Conservation (phyloP, 2,113 vertebrate species). For the Australoheros scitulus region DNA sequence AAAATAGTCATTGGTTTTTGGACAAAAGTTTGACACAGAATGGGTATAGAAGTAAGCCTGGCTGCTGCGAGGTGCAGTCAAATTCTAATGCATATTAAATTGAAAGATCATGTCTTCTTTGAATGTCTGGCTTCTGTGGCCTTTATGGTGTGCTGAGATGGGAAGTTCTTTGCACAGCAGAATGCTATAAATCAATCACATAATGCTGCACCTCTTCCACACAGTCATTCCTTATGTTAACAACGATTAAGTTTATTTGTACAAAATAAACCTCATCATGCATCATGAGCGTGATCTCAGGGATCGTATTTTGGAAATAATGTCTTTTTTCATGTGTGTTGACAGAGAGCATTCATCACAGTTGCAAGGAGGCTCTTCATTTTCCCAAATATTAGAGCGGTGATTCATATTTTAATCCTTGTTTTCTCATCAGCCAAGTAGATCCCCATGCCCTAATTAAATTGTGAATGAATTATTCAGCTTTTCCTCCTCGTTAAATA, state of each 20-base stretch:
- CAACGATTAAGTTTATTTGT: not conserved
- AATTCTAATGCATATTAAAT: slow-evolving; percentile 16
- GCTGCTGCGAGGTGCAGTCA: not conserved
- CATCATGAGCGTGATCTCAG: not conserved
- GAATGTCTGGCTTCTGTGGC: not conserved
- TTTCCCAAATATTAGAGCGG: slow-evolving; percentile 1
- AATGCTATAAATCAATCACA: not conserved
- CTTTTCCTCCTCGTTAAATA: slow-evolving; percentile 1
- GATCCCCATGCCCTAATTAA: slow-evolving; percentile 50
- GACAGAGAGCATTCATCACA: not conserved
- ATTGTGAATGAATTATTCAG: slow-evolving; percentile 62
- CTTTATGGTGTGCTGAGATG: not conserved
- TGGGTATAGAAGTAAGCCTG: not conserved
- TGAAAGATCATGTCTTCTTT: slow-evolving; percentile 1
- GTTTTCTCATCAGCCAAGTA: slow-evolving; percentile 44
- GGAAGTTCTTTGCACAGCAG: not conserved
- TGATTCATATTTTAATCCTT: slow-evolving; percentile 53
- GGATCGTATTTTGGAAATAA: slow-evolving; percentile 22
- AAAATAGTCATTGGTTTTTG: slow-evolving; percentile 1
- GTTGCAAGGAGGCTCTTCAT: slow-evolving; percentile 32
- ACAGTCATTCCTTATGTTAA: not conserved
- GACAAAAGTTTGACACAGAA: not conserved
- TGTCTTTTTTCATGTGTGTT: not conserved
- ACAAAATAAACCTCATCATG: not conserved
- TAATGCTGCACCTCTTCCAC: not conserved